phyloP scores from a whole-genome alignment of 2,797 vertebrate genomes.

The Rhinogobio ventralis region DNA sequence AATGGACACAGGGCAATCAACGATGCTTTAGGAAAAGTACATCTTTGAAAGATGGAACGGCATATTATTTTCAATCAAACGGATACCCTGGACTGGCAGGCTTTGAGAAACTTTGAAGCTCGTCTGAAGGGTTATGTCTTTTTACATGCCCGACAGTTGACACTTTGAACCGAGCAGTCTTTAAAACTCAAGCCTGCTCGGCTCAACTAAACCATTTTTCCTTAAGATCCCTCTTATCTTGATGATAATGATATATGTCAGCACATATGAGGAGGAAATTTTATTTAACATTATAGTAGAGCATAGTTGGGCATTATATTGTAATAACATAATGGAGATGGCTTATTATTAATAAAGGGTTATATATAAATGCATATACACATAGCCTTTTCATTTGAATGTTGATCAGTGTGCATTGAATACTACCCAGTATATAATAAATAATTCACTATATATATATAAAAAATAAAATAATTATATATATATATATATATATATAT shows the following conservation, averaged over 20 bases:
- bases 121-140: constrained; percentile 56
- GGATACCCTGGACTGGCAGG: constrained; percentile 69
- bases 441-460: too few relatives aligned
- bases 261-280: neutral
- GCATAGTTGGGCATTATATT: neutral
- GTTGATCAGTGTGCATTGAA: neutral
- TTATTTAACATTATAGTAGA: neutral
- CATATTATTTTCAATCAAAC: constrained; percentile 82
- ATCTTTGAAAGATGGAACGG: constrained; percentile 86
- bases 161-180: constrained; percentile 17
- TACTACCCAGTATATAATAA: too few relatives aligned
- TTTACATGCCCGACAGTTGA: constrained; percentile 36
- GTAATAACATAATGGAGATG: neutral
- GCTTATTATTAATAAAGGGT: neutral
- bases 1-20: constrained; percentile 99
- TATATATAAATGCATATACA: neutral
- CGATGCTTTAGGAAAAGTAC: constrained; percentile 90
- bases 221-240: constrained; percentile 37
- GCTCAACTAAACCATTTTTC: neutral
- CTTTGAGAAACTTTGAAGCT: constrained; percentile 75
- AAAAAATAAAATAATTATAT: too few relatives aligned
- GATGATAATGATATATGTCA: constrained; percentile 39
- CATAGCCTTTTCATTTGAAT: neutral
- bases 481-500: neutral
- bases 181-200: constrained; percentile 31